phyloP scores from a whole-genome alignment of 2,113 vertebrate genomes.

The Myiopsitta monachus region DNA sequence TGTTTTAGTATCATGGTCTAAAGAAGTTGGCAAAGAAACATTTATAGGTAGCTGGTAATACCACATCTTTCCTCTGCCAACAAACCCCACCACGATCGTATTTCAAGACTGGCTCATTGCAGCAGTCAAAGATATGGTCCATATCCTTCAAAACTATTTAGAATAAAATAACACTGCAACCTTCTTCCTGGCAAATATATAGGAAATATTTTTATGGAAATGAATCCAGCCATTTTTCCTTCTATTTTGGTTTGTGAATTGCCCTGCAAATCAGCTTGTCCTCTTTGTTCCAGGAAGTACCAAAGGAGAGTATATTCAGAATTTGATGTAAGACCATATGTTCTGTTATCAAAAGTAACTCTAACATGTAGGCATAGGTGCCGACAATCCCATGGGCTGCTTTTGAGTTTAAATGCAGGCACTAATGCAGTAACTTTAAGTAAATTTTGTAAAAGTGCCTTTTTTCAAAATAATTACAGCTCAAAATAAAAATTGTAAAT shows the following conservation, averaged over 20 bases:
- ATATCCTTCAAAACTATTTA: neutral
- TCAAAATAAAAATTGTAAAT: neutral
- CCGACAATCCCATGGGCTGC: neutral
- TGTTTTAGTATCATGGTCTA: neutral
- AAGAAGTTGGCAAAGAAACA: neutral
- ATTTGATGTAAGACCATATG: neutral
- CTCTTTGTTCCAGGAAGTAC: neutral
- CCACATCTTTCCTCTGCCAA: neutral
- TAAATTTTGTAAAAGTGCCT: neutral
- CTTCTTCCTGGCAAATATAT: neutral
- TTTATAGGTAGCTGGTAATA: neutral
- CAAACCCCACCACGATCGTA: rapidly evolving
- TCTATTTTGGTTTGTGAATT: neutral
- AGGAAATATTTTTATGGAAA: neutral
- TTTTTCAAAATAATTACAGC: neutral
- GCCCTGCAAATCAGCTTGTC: neutral
- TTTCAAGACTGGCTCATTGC: neutral
- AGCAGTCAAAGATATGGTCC: neutral
- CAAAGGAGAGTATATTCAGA: neutral
- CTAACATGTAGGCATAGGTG: neutral
- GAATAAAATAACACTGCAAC: neutral
- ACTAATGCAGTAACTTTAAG: neutral
- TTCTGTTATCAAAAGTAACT: neutral
- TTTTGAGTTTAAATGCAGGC: neutral
- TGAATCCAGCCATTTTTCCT: neutral